Evolutionary conservation across 2,888 invertebrate genomes (phyloP).

Genomic region (Anagyrus pseudococci): DNA sequence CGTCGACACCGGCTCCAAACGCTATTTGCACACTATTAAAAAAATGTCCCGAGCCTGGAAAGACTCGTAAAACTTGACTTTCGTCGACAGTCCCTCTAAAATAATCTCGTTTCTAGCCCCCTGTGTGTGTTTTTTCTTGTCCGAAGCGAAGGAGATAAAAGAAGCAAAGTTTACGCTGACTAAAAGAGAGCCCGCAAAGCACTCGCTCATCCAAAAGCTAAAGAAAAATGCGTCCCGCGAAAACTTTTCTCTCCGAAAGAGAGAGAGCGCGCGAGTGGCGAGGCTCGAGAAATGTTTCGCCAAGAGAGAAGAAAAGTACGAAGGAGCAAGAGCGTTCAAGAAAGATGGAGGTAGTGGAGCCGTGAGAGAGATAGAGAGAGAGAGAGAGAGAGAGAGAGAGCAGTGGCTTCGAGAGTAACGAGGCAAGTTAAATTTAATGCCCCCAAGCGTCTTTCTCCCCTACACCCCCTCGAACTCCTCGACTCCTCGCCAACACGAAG

Average conservation of each 20-base stretch:
- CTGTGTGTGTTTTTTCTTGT: too few species aligned
- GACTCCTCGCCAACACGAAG: constrained; percentile 40
- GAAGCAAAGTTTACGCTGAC: too few species aligned
- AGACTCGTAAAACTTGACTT: too few species aligned
- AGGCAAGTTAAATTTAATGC: constrained; percentile 56
- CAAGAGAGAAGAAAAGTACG: constrained; percentile 4
- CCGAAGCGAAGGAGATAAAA: too few species aligned
- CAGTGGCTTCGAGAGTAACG: constrained; percentile 50
- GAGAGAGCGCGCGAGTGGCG: constrained; percentile 8
- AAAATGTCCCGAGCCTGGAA: too few species aligned
- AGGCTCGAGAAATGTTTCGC: constrained; percentile 5
- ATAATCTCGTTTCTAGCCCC: too few species aligned
- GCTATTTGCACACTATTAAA: too few species aligned
- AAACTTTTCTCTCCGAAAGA: not conserved
- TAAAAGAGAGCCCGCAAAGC: too few species aligned
- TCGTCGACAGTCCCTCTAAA: too few species aligned
- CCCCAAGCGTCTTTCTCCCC: constrained; percentile 31
- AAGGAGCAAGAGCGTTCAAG: constrained; percentile 4
- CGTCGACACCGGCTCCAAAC: too few species aligned
- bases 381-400: constrained; percentile 44
- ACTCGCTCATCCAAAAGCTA: not conserved
- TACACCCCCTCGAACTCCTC: too few species aligned
- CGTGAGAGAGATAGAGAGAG: constrained; percentile 43
- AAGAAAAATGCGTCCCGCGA: constrained; percentile 3
- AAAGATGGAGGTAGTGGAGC: constrained; percentile 10